These are phyloP conservation scores for Dipodomys ordii DNA, from an alignment of 2,113 vertebrate species.

Conservation along the genomic window DNA sequence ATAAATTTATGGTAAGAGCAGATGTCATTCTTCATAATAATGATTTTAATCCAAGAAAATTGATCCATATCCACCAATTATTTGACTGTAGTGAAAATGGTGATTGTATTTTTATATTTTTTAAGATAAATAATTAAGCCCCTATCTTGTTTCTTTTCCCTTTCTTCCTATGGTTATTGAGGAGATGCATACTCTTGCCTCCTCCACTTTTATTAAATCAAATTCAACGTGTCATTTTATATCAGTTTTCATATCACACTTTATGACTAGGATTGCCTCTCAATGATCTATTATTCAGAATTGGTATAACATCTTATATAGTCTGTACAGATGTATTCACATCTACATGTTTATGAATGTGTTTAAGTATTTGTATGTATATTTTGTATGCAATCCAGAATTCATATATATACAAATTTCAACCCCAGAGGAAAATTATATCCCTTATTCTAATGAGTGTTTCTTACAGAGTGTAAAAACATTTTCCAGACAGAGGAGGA, in stretches of 20 bases:
- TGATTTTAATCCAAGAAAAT: conserved; percentile 18
- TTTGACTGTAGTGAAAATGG: not conserved
- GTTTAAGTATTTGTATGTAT: not conserved
- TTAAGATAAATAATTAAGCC: not conserved
- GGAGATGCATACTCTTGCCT: not conserved
- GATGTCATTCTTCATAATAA: not conserved
- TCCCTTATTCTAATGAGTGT: not conserved
- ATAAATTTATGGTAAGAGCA: not conserved
- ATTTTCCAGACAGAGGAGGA: not conserved
- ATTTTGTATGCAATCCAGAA: not conserved
- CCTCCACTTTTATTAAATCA: not conserved
- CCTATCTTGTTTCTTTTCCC: not conserved
- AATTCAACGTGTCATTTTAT: not conserved
- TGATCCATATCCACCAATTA: not conserved
- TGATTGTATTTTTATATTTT: not conserved
- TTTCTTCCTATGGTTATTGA: not conserved
- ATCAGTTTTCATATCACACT: not conserved
- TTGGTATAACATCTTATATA: not conserved
- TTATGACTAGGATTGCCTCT: not conserved
- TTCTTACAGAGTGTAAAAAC: not conserved
- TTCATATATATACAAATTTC: not conserved
- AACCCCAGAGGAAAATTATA: not conserved
- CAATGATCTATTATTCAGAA: not conserved
- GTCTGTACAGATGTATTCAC: not conserved
- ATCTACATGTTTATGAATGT: not conserved